These are phyloP conservation scores for Agrotis exclamationis DNA, from an alignment of 2,888 invertebrate genomes.

Conservation along the genomic window DNA sequence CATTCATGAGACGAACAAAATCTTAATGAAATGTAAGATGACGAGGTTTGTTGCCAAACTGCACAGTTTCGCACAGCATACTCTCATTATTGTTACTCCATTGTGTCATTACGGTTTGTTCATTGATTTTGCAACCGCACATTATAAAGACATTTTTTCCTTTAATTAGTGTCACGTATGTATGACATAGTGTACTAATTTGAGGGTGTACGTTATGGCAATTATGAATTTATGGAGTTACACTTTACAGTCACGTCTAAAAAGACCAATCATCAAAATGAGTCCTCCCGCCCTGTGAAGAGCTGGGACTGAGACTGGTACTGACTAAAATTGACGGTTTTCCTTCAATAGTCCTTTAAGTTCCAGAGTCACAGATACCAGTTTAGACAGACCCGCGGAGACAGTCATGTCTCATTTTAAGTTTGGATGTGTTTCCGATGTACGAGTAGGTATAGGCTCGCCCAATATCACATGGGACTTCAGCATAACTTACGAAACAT, in stretches of 20 bases:
- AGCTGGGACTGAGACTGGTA: too few species aligned
- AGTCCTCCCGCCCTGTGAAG: too few species aligned
- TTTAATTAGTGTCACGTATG: slow-evolving; percentile 60
- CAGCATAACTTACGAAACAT: neutral
- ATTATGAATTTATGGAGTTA: slow-evolving; percentile 5
- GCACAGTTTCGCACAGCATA: slow-evolving; percentile 67
- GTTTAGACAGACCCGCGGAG: too few species aligned
- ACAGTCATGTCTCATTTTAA: neutral
- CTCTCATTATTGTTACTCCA: slow-evolving; percentile 78
- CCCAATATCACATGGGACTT: too few species aligned
- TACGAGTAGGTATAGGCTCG: too few species aligned
- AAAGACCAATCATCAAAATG: too few species aligned
- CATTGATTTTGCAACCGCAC: slow-evolving; percentile 70
- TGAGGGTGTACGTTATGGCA: slow-evolving; percentile 23
- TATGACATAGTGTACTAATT: slow-evolving; percentile 50
- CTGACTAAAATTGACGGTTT: too few species aligned
- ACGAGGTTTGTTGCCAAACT: slow-evolving; percentile 69
- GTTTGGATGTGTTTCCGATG: neutral
- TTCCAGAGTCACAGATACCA: too few species aligned
- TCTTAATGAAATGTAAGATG: slow-evolving; percentile 42
- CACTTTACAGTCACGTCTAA: too few species aligned
- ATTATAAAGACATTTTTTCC: slow-evolving; percentile 63
- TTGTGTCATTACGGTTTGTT: slow-evolving; percentile 75
- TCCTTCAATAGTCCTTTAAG: too few species aligned
- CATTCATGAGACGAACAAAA: slow-evolving; percentile 14